These are phyloP conservation scores for Zhengitettix transpicula DNA, from an alignment of 2,888 invertebrate genomes.

Conservation along the genomic window DNA sequence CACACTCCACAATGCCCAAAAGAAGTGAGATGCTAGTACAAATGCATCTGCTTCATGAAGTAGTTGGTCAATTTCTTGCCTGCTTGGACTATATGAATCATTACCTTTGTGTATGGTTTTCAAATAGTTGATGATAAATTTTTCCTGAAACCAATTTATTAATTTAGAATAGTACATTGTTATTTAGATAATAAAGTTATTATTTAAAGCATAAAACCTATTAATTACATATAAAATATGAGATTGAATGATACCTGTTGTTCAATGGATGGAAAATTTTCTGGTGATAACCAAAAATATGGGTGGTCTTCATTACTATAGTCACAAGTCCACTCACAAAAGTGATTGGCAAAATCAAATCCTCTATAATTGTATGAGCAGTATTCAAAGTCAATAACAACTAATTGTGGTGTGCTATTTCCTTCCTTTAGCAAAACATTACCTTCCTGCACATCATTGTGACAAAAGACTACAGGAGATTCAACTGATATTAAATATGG, in stretches of 20 bases:
- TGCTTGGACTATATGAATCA: background rate
- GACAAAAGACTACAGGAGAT: conserved; percentile 35
- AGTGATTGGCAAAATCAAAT: conserved; percentile 36
- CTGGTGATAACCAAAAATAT: conserved; percentile 23
- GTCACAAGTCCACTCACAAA: conserved; percentile 32
- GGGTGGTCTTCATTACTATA: conserved; percentile 28
- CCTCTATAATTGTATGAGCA: conserved; percentile 35
- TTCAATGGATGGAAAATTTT: conserved; percentile 28
- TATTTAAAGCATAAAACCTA: background rate
- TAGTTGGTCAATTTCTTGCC: conserved; percentile 19
- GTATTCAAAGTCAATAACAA: conserved; percentile 34
- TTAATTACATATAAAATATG: background rate
- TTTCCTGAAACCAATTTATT: background rate
- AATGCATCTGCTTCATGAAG: conserved; percentile 31
- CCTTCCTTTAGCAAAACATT: conserved; percentile 20
- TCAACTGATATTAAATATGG: conserved; percentile 15
- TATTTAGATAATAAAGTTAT: background rate
- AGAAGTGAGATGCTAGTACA: conserved; percentile 36
- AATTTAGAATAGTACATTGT: background rate
- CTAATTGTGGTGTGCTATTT: conserved; percentile 12
- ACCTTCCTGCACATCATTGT: conserved; percentile 36
- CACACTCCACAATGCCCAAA: conserved; percentile 39
- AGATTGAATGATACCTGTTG: conserved; percentile 26
- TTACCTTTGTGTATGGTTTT: background rate
- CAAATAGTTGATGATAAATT: conserved; percentile 6